Conservation (phyloP, 1,140 invertebrate genomes). For the Saccostrea cuccullata region DNA sequence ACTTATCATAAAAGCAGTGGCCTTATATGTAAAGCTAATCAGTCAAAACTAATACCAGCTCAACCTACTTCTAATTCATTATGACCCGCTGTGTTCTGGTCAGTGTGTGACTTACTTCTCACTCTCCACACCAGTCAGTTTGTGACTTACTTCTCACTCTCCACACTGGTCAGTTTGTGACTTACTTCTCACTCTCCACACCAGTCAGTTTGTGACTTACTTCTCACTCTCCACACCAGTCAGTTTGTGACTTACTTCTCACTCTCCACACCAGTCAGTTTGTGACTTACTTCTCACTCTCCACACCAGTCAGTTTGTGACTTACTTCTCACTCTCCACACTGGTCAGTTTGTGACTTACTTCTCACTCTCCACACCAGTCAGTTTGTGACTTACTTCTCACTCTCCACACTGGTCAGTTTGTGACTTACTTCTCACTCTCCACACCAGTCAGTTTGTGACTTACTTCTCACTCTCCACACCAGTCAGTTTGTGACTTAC, state of each 20-base stretch:
- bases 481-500: constrained; percentile 74
- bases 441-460: constrained; percentile 72
- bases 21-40: not conserved
- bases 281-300: no score
- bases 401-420: constrained; percentile 71
- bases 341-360: constrained; percentile 74
- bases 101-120: constrained; percentile 73
- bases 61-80: no score
- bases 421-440: no score
- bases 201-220: constrained; percentile 74
- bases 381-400: no score
- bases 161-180: not conserved
- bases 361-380: constrained; percentile 70
- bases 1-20: not conserved
- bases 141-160: no score
- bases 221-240: constrained; percentile 70
- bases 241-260: no score
- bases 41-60: no score
- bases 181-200: constrained; percentile 77
- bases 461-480: no score
- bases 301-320: constrained; percentile 72
- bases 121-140: constrained; percentile 61
- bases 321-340: no score
- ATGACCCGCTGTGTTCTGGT: not conserved
- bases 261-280: constrained; percentile 71